phyloP scores from a whole-genome alignment of 2,113 vertebrate genomes.

The Oreochromis spilurus region DNA sequence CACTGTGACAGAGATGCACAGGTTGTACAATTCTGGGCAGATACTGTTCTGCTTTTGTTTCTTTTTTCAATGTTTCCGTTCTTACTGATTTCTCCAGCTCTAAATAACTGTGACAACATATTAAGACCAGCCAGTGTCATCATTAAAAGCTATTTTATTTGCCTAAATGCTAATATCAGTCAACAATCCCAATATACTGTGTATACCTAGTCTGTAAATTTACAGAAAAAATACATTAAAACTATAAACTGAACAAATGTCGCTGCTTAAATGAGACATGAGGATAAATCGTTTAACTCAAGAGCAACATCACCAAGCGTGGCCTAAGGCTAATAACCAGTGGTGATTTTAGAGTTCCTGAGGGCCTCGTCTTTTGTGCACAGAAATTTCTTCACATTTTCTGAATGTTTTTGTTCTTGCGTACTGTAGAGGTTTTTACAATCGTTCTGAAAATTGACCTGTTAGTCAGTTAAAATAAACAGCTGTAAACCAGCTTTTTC shows the following conservation, averaged over 20 bases:
- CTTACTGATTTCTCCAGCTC: not conserved
- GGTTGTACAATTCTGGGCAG: not conserved
- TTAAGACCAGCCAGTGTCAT: accelerated
- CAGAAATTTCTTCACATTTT: not conserved
- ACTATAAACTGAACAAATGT: not conserved
- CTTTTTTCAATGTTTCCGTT: not conserved
- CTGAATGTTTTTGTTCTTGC: not conserved
- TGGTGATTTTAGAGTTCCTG: not conserved
- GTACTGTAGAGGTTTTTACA: not conserved
- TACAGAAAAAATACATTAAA: not conserved
- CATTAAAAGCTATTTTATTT: not conserved
- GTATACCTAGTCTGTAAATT: not conserved
- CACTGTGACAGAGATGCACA: not conserved
- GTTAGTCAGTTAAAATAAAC: not conserved
- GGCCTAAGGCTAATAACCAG: not conserved
- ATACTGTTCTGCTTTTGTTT: not conserved
- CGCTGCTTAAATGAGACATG: not conserved
- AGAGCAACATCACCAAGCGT: not conserved
- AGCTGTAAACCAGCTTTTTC: not conserved
- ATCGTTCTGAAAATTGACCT: not conserved
- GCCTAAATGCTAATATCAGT: not conserved
- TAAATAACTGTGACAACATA: not conserved
- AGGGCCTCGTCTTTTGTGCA: not conserved
- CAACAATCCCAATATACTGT: not conserved
- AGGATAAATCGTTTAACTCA: not conserved